These are phyloP conservation scores for Rafetus swinhoei DNA, from an alignment of 2,113 vertebrate species.

Conservation along the genomic window DNA sequence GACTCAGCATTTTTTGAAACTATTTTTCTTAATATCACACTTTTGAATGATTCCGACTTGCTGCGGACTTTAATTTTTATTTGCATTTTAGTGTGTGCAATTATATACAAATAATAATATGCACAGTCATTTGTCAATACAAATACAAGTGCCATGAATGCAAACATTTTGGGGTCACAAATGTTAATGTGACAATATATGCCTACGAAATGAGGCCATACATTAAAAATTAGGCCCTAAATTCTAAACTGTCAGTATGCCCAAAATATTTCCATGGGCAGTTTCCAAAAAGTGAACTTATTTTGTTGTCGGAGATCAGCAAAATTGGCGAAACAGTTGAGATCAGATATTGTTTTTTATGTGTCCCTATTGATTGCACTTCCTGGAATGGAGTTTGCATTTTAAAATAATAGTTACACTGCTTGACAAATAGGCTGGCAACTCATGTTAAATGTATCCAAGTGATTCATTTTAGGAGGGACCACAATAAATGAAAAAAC, in stretches of 20 bases:
- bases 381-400: background rate
- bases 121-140: background rate
- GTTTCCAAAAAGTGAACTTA: background rate
- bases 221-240: background rate
- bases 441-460: background rate
- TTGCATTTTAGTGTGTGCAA: background rate
- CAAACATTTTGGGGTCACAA: background rate
- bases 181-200: background rate
- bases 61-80: background rate
- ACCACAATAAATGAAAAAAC: background rate
- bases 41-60: background rate
- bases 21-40: background rate
- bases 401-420: constrained; percentile 20
- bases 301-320: background rate
- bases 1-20: background rate
- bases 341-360: background rate
- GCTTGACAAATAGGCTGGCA: constrained; percentile 2
- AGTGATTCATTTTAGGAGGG: background rate
- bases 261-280: background rate
- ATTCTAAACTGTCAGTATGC: background rate
- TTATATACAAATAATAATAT: background rate
- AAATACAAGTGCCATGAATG: background rate
- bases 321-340: constrained; percentile 26
- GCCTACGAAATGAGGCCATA: background rate
- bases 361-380: background rate